phyloP scores from a whole-genome alignment of 2,888 invertebrate genomes.

The Luperina testacea region DNA sequence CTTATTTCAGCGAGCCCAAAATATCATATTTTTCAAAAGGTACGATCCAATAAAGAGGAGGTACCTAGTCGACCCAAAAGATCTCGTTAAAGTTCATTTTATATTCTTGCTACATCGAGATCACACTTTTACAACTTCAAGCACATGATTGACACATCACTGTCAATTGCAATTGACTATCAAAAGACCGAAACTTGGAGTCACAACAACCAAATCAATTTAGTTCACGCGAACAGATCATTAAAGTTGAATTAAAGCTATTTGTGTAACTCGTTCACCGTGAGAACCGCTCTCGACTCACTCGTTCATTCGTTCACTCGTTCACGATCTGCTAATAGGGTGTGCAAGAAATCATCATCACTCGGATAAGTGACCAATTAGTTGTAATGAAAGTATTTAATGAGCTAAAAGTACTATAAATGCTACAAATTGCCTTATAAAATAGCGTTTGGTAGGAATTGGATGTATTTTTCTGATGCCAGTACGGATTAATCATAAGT shows the following conservation, averaged over 20 bases:
- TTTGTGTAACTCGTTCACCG: conserved; percentile 81
- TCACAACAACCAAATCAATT: conserved; percentile 88
- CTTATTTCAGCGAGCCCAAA: not conserved
- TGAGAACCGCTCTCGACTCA: conserved; percentile 82
- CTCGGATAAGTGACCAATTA: conserved; percentile 61
- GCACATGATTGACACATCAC: conserved; percentile 57
- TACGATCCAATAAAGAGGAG: not conserved
- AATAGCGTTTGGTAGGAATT: conserved; percentile 15
- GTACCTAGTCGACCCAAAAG: not conserved
- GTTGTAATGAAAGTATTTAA: conserved; percentile 45
- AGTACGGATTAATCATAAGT: conserved; percentile 3
- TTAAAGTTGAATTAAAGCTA: conserved; percentile 88
- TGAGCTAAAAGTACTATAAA: conserved; percentile 33
- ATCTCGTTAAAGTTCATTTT: conserved; percentile 1
- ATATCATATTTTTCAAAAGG: not conserved
- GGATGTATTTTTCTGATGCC: not conserved
- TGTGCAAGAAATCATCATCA: conserved; percentile 60
- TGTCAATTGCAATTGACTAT: conserved; percentile 61
- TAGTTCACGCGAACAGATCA: conserved; percentile 88
- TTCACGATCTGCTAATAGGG: conserved; percentile 80
- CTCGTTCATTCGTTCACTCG: conserved; percentile 81
- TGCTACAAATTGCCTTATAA: conserved; percentile 28
- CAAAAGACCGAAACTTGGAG: conserved; percentile 66
- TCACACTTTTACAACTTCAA: conserved; percentile 19
- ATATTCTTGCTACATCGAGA: conserved; percentile 25